A percentile compares a stretch with the other conserved stretches of the same genome.
These are phyloP conservation scores for Neodiprion fabricii DNA, from an alignment of 1,140 invertebrate genomes.

Conservation along the genomic window DNA sequence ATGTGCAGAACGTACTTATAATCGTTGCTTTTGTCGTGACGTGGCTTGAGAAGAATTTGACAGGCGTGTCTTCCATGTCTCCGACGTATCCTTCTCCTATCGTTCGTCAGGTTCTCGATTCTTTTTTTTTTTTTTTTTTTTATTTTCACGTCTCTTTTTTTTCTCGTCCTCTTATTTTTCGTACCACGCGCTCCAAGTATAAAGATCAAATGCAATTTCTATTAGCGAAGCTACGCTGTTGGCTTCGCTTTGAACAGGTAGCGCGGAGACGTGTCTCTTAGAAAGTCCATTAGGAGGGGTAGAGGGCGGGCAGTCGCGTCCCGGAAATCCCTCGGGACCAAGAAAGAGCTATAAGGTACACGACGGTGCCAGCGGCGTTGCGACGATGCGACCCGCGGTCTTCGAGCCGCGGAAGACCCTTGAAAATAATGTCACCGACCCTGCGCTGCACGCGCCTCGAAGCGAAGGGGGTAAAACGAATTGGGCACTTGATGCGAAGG, in stretches of 20 bases:
- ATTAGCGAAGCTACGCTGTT: slow-evolving; percentile 38
- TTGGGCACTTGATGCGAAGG: neutral
- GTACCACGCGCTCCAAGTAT: neutral
- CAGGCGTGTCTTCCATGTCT: no score
- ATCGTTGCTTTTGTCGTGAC: no score
- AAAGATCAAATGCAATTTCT: slow-evolving; percentile 46
- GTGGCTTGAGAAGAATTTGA: no score
- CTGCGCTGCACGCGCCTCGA: neutral
- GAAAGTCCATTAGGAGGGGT: slow-evolving; percentile 24
- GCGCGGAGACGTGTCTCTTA: slow-evolving; percentile 32
- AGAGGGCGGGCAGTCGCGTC: slow-evolving; percentile 32
- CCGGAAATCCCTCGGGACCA: slow-evolving; percentile 42
- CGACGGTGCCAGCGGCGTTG: neutral
- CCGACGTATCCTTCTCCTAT: neutral
- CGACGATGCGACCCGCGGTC: neutral
- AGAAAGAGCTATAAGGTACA: slow-evolving; percentile 24
- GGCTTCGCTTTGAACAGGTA: slow-evolving; percentile 24
- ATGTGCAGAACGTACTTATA: no score
- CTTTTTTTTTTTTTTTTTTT: neutral
- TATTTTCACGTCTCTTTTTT: neutral
- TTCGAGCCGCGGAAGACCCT: neutral
- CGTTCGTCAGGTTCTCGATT: neutral
- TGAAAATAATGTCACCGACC: neutral
- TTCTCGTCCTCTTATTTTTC: slow-evolving; percentile 11
- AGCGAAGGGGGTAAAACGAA: neutral